phyloP scores from a whole-genome alignment of 1,140 invertebrate genomes.

The Drosophila pandora region DNA sequence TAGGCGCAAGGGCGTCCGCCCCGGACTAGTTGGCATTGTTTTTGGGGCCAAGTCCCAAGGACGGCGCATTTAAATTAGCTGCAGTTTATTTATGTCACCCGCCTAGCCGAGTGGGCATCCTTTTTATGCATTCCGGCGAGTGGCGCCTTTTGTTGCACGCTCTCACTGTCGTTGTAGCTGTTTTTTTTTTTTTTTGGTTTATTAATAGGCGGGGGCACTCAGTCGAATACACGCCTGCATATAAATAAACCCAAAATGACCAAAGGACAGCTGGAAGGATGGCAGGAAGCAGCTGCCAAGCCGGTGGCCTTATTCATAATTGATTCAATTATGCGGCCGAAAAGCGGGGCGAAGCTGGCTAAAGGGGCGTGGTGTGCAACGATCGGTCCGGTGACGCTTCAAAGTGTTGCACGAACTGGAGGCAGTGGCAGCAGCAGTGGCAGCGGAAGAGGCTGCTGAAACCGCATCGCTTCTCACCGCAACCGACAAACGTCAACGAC shows the following conservation, averaged over 20 bases:
- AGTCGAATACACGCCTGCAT: slow-evolving; percentile 20
- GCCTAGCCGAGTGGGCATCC: slow-evolving; percentile 9
- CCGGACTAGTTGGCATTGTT: slow-evolving; percentile 40
- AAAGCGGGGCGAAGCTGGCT: neutral
- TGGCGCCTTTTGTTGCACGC: slow-evolving; percentile 14
- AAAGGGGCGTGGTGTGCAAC: slow-evolving; percentile 8
- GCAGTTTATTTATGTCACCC: slow-evolving; percentile 49
- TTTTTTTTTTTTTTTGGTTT: slow-evolving; percentile 22
- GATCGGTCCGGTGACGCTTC: slow-evolving; percentile 9
- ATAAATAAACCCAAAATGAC: slow-evolving; percentile 33
- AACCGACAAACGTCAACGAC: slow-evolving; percentile 60
- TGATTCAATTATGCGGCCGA: slow-evolving; percentile 39
- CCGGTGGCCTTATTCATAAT: slow-evolving; percentile 34
- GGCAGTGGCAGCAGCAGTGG: slow-evolving; percentile 14
- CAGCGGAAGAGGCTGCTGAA: slow-evolving; percentile 16
- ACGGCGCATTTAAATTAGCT: slow-evolving; percentile 44
- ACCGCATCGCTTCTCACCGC: slow-evolving; percentile 20
- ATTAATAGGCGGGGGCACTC: slow-evolving; percentile 34
- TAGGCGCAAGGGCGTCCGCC: slow-evolving; percentile 24
- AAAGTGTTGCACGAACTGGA: neutral
- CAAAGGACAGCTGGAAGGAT: neutral
- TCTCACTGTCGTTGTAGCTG: neutral
- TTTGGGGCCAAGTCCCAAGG: slow-evolving; percentile 20
- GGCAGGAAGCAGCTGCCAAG: slow-evolving; percentile 19
- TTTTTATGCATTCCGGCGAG: slow-evolving; percentile 23